Evolutionary conservation across 2,113 vertebrate genomes (phyloP), one percentile per base, ranked within the genome.

Genomic region (Taxidea taxus): DNA sequence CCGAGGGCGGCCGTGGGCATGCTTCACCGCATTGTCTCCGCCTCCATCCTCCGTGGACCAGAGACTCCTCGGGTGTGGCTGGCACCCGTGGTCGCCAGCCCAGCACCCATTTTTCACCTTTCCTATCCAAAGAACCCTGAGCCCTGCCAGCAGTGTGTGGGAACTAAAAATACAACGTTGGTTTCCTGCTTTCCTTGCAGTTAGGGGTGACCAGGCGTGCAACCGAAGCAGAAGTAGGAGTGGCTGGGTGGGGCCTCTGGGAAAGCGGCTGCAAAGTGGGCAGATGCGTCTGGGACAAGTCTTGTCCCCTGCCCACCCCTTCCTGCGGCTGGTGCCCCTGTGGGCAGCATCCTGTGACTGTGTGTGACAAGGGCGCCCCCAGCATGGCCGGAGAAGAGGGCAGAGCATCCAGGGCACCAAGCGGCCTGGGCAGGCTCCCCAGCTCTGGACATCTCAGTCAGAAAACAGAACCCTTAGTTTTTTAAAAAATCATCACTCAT

Each of bases 151-250:
- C 39, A 9, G 25, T 42, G n/a, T 68, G 62, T 60, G 42, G 85
- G 58, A 88, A 60, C 90, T 88, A 54, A 89, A 75, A 92, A 42
- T 49, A 47, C 87, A 15, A 54, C n/a, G 51, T 78, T 93, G 9
- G 31, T 77, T 90, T 96, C 42, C 60, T 75, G 70, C 64, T 92
- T 90, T 62, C 56, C 72, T 81, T 70, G 49, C 13, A 90, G 68
- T 47, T 56, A n/a, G 62, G 87, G 27, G 51, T 86, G 62, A 31
- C 29, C 49, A 42, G 60, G 62, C 29, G 0, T 34, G 60, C 54
- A 47, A 75, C 56, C 49, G 25, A 96, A 93, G 92, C 68, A 90
- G 74, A 94, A 60, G 87, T 49, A 62, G 64, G 95, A 64, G 77
- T 39, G 56, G 7, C 77, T 68, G 62, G 93, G 78, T 25, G 44